These are phyloP conservation scores for Parambassis ranga DNA, from an alignment of 2,797 vertebrate genomes.

Conservation along the genomic window DNA sequence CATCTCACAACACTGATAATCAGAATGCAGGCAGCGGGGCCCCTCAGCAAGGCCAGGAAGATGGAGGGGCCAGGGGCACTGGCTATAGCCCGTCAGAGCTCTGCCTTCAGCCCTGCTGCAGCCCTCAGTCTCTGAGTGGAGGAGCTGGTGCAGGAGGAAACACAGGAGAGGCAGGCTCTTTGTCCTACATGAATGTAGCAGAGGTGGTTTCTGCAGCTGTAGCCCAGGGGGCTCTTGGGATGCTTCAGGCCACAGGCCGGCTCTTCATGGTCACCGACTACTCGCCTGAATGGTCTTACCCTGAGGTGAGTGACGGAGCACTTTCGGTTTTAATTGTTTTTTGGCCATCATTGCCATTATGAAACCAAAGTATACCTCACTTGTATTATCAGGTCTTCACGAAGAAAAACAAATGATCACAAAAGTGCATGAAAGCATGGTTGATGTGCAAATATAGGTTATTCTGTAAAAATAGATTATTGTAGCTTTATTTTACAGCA, in stretches of 20 bases:
- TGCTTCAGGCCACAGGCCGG: constrained; percentile 95
- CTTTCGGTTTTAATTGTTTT: neutral
- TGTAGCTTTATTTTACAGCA: neutral
- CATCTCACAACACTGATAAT: constrained; percentile 73
- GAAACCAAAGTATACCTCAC: neutral
- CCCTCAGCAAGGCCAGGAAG: constrained; percentile 91
- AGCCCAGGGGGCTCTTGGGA: constrained; percentile 90
- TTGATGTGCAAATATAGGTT: neutral
- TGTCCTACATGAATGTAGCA: constrained; percentile 98
- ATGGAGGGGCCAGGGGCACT: constrained; percentile 83
- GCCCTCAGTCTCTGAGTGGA: constrained; percentile 87
- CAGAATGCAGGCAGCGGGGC: constrained; percentile 69
- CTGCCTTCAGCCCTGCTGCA: constrained; percentile 95
- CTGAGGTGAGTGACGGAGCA: constrained; percentile 85
- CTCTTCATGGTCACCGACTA: constrained; percentile 99
- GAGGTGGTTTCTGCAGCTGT: constrained; percentile 95
- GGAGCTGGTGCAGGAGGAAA: constrained; percentile 79
- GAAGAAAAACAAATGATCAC: neutral
- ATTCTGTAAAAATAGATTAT: too few relatives aligned
- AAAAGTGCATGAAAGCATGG: neutral
- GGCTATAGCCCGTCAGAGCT: constrained; percentile 91
- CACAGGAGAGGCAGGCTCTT: constrained; percentile 84
- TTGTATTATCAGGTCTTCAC: neutral
- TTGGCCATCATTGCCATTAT: too few relatives aligned
- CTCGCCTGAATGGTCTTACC: constrained; percentile 99